These are phyloP conservation scores for Mesembrinibis cayennensis DNA, from an alignment of 2,113 vertebrate genomes.

Conservation along the genomic window DNA sequence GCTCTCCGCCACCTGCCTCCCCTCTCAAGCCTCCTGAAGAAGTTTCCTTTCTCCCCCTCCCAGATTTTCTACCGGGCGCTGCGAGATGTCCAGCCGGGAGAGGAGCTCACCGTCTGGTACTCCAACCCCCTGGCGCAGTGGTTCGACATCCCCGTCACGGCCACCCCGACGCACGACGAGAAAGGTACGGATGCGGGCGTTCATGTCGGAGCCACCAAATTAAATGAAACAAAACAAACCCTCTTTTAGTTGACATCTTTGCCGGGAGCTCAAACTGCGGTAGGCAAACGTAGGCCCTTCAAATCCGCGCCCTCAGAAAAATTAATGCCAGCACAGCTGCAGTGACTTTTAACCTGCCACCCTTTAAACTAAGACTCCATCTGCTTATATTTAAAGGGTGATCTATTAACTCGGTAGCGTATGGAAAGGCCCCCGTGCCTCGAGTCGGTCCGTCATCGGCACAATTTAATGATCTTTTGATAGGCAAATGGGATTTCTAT, in stretches of 20 bases:
- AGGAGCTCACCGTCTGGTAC: conserved; percentile 96
- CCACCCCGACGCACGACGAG: conserved; percentile 96
- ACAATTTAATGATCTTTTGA: conserved; percentile 3
- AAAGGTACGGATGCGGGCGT: conserved; percentile 84
- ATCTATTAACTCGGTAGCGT: conserved; percentile 9
- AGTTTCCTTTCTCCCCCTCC: conserved; percentile 15
- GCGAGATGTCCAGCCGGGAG: conserved; percentile 90
- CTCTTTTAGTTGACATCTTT: neutral
- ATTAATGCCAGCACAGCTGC: neutral
- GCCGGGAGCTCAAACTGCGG: neutral
- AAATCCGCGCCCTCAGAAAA: neutral
- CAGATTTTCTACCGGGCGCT: conserved; percentile 94
- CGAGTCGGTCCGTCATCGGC: neutral
- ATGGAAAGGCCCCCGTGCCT: neutral
- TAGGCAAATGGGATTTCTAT: neutral
- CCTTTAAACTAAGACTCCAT: neutral
- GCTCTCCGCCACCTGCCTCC: neutral
- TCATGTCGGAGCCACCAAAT: neutral
- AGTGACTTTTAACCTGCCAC: neutral
- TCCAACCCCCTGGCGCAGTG: conserved; percentile 92
- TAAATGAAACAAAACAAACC: neutral
- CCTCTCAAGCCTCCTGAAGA: conserved; percentile 32
- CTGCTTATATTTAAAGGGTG: conserved; percentile 28
- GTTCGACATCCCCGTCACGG: conserved; percentile 93
- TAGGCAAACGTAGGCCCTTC: neutral